Percentiles rank a stretch among this genome's conserved stretches.
Evolutionary conservation across 2,113 vertebrate genomes (phyloP).

Genomic region (Eupsittula cactorum): DNA sequence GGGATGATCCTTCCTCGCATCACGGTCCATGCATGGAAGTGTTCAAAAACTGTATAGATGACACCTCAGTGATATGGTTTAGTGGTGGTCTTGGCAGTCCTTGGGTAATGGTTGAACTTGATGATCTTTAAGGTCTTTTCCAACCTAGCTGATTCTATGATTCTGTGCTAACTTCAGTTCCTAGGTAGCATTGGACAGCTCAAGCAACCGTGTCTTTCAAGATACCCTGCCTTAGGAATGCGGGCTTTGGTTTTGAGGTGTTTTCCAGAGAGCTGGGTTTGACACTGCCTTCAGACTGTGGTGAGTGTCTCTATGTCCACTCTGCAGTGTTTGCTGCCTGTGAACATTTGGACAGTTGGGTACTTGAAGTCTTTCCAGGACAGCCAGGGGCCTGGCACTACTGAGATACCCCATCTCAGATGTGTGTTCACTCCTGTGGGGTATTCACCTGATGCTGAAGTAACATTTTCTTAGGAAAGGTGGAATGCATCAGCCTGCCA

Average conservation of each 20-base stretch:
- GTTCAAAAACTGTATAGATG: not conserved
- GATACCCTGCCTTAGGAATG: not conserved
- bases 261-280: not conserved
- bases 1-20: not conserved
- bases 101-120: not conserved
- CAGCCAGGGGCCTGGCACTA: not conserved
- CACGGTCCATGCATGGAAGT: not conserved
- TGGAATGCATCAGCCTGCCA: not conserved
- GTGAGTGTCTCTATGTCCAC: not conserved
- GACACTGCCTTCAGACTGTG: not conserved
- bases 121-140: not conserved
- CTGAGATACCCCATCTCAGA: not conserved
- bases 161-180: not conserved
- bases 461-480: not conserved
- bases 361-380: not conserved
- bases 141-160: not conserved
- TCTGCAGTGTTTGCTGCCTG: not conserved
- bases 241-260: not conserved
- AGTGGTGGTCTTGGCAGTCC: not conserved
- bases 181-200: not conserved
- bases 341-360: rapidly evolving
- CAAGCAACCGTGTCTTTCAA: not conserved
- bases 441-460: not conserved
- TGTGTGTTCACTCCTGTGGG: not conserved
- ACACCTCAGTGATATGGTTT: not conserved